Evolutionary conservation across 2,113 vertebrate genomes (phyloP).

Genomic region (Lepus europaeus): DNA sequence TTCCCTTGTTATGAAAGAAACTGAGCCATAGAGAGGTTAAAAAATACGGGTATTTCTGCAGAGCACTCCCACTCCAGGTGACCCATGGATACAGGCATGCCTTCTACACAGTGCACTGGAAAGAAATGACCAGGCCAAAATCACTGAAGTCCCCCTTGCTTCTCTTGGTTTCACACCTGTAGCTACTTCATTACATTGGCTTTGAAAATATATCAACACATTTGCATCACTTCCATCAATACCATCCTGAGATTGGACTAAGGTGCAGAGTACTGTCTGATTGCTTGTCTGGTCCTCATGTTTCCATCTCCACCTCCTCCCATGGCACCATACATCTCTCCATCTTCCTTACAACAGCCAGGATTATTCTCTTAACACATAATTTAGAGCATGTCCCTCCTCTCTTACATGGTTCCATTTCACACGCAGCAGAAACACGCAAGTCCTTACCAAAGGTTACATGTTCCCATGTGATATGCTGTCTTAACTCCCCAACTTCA

Average conservation of each 20-base stretch:
- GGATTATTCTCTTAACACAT: background rate
- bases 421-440: background rate
- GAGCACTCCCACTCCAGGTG: background rate
- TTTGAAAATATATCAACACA: background rate
- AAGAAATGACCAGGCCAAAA: background rate
- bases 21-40: conserved; percentile 26
- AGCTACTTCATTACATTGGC: background rate
- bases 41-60: background rate
- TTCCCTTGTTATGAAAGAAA: background rate
- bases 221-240: background rate
- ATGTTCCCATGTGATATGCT: rapidly evolving
- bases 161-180: background rate
- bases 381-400: background rate
- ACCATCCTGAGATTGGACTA: background rate
- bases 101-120: background rate
- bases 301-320: background rate
- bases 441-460: background rate
- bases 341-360: background rate
- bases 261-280: background rate
- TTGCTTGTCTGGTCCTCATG: background rate
- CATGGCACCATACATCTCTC: background rate
- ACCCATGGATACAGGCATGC: background rate
- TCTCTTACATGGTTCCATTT: background rate
- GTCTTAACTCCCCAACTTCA: background rate
- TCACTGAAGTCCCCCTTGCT: background rate